phyloP scores from a whole-genome alignment of 2,797 vertebrate species.

The Zonotrichia albicollis region DNA sequence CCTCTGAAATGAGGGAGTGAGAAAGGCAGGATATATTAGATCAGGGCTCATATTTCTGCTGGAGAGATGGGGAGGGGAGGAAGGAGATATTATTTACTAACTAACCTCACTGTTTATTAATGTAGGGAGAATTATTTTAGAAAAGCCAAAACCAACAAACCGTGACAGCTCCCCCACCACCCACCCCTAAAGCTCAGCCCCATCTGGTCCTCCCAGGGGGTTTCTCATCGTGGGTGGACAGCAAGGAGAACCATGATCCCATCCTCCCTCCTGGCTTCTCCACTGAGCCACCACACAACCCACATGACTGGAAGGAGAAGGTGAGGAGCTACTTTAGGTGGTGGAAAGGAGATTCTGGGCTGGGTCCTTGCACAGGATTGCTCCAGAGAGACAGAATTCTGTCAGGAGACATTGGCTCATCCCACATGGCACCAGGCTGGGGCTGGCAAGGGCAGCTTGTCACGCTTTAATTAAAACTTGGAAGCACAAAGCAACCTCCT shows the following conservation, averaged over 20 bases:
- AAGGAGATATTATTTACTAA: conserved; percentile 27
- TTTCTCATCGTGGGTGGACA: neutral
- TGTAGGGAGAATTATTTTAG: neutral
- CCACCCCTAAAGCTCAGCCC: neutral
- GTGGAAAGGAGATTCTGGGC: neutral
- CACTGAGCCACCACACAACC: neutral
- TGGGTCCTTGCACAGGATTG: accelerated
- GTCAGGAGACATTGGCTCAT: accelerated
- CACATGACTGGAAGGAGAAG: neutral
- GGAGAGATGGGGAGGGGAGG: neutral
- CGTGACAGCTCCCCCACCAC: neutral
- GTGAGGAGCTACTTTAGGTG: neutral
- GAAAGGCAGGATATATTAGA: conserved; percentile 34
- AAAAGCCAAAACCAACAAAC: neutral
- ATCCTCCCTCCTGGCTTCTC: neutral
- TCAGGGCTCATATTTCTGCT: neutral
- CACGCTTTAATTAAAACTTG: neutral
- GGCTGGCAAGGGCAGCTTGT: neutral
- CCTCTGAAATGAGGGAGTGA: conserved; percentile 23
- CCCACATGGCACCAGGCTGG: accelerated
- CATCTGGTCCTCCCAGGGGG: neutral
- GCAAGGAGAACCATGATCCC: neutral
- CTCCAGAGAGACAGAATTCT: neutral
- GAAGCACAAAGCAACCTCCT: neutral
- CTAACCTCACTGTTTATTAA: neutral